Evolutionary conservation across 92 coral and sea anemone genomes (phyloP).

Genomic region (Phenganax marumi): DNA sequence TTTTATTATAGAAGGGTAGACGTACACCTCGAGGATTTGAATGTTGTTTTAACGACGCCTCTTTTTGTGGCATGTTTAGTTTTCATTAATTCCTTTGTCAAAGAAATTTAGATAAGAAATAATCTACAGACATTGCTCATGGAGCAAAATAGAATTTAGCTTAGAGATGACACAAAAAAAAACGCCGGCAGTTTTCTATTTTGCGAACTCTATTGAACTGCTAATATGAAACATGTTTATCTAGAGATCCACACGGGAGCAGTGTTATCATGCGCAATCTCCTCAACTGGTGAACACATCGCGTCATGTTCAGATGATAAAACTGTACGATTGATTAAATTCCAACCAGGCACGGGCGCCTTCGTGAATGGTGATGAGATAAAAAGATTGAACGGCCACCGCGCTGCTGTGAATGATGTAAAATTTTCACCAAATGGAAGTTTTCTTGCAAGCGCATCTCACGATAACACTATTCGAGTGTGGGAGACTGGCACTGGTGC

Average conservation of each 20-base stretch:
- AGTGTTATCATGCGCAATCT: slow-evolving; percentile 75
- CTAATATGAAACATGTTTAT: neutral
- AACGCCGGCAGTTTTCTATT: neutral
- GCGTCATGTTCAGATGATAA: slow-evolving; percentile 81
- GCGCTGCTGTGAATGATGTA: slow-evolving; percentile 72
- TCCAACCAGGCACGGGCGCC: slow-evolving; percentile 86
- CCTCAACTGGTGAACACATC: slow-evolving; percentile 72
- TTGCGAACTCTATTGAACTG: neutral
- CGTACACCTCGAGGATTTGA: too few relatives aligned
- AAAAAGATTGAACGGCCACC: slow-evolving; percentile 62
- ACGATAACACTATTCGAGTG: slow-evolving; percentile 69
- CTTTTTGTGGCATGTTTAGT: too few relatives aligned
- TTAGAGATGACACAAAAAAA: neutral
- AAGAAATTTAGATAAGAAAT: too few relatives aligned
- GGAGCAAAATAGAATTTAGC: too few relatives aligned
- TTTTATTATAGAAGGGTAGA: too few relatives aligned
- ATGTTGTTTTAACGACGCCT: too few relatives aligned
- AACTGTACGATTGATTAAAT: slow-evolving; percentile 70
- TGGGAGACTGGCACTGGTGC: slow-evolving; percentile 64
- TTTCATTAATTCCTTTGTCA: too few relatives aligned
- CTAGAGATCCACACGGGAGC: slow-evolving; percentile 78
- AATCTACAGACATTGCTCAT: too few relatives aligned
- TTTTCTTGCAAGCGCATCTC: slow-evolving; percentile 71
- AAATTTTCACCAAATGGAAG: slow-evolving; percentile 68
- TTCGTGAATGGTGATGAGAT: slow-evolving; percentile 84